Percentiles rank a stretch among this genome's conserved stretches.
These are phyloP conservation scores for Gila orcuttii DNA, from an alignment of 2,113 vertebrate genomes.

Conservation along the genomic window DNA sequence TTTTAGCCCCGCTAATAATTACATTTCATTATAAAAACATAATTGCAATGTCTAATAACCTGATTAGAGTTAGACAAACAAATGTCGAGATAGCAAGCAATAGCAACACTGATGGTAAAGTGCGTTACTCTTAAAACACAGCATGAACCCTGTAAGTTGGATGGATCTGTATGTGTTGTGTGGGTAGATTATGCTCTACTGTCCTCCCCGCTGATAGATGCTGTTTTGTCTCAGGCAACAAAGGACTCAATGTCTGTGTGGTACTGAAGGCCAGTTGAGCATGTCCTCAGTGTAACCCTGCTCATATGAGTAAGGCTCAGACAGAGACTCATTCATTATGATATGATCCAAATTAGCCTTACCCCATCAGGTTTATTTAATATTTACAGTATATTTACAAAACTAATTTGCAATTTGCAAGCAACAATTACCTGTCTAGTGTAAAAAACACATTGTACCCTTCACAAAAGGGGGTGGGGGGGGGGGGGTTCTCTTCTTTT, in stretches of 20 bases:
- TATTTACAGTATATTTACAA: neutral
- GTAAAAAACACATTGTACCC: too few species aligned
- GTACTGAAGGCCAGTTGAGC: constrained; percentile 14
- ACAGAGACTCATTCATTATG: neutral
- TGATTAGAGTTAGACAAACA: too few species aligned
- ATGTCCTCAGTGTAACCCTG: neutral
- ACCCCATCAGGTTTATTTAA: neutral
- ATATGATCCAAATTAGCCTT: neutral
- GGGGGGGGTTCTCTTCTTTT: too few species aligned
- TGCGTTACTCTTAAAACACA: too few species aligned
- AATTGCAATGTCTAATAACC: too few species aligned
- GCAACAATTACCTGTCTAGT: too few species aligned
- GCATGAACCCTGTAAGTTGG: neutral
- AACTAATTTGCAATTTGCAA: neutral
- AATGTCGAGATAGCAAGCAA: too few species aligned
- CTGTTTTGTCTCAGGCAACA: constrained; percentile 10
- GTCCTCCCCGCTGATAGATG: neutral
- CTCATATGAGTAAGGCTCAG: neutral
- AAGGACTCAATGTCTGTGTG: constrained; percentile 16
- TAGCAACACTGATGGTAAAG: too few species aligned
- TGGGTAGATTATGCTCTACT: neutral
- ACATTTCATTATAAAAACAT: too few species aligned
- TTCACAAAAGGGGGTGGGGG: too few species aligned
- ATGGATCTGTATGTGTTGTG: neutral
- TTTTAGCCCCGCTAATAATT: too few species aligned